These are phyloP conservation scores for Borostomias antarcticus DNA, from an alignment of 2,797 vertebrate genomes.

Conservation along the genomic window DNA sequence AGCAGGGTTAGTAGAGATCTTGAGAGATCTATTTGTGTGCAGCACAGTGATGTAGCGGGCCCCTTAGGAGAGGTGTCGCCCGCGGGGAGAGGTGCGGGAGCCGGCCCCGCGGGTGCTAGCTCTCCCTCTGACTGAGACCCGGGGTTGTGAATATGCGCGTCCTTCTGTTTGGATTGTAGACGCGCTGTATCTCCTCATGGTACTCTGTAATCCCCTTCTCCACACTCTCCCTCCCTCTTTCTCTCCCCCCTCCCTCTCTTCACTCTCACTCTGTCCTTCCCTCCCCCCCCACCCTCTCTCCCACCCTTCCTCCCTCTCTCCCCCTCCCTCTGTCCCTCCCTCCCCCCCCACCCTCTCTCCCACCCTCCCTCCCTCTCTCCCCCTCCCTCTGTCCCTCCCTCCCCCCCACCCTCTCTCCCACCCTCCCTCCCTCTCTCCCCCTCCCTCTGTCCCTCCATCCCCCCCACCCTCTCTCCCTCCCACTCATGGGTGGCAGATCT, in stretches of 20 bases:
- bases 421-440: too few species aligned
- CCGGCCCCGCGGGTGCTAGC: background rate
- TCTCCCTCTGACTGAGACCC: background rate
- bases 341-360: too few species aligned
- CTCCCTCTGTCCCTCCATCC: too few species aligned
- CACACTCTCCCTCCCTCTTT: background rate
- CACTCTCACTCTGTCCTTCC: too few species aligned
- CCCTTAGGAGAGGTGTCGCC: background rate
- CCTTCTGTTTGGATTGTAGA: too few species aligned
- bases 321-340: slow-evolving; percentile 54
- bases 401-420: too few species aligned
- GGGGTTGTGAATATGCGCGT: too few species aligned
- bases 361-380: too few species aligned
- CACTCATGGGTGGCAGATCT: too few species aligned
- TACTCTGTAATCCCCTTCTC: background rate
- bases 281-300: background rate
- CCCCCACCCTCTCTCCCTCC: too few species aligned
- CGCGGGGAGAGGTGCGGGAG: background rate
- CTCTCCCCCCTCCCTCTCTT: background rate
- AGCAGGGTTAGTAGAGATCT: too few species aligned
- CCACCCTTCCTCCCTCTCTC: background rate
- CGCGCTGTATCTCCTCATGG: background rate
- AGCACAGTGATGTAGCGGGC: background rate
- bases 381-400: too few species aligned
- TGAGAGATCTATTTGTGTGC: background rate